Evolutionary conservation across 2,797 vertebrate genomes (phyloP).

Genomic region (Malurus leucopterus): DNA sequence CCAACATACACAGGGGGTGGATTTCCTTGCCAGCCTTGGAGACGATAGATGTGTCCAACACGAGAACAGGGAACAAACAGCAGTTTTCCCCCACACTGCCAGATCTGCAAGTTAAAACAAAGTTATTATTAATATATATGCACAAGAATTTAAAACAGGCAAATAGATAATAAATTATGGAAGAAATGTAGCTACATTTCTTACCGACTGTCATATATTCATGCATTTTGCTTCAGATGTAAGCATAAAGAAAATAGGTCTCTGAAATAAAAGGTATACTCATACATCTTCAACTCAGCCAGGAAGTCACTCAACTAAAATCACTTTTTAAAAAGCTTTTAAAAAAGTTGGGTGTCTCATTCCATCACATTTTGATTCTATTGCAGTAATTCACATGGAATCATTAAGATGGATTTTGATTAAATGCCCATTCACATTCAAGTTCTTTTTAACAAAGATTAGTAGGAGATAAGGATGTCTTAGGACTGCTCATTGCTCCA

Average conservation of each 20-base stretch:
- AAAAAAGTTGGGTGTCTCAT: background rate
- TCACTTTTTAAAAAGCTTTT: background rate
- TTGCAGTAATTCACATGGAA: background rate
- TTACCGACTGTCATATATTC: background rate
- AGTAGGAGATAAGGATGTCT: background rate
- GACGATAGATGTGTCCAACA: conserved; percentile 95
- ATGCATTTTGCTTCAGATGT: background rate
- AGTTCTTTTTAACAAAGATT: background rate
- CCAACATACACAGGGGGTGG: conserved; percentile 93
- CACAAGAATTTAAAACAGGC: background rate
- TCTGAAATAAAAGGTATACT: background rate
- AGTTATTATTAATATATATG: background rate
- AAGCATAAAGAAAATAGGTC: background rate
- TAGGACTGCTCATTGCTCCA: background rate
- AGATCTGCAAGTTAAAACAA: conserved; percentile 80
- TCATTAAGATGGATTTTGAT: background rate
- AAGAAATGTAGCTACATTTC: background rate
- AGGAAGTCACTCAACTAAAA: background rate
- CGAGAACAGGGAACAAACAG: conserved; percentile 95
- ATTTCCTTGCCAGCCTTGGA: conserved; percentile 96
- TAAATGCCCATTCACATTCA: background rate
- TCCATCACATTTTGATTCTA: background rate
- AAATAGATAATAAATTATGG: background rate
- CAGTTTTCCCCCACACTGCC: conserved; percentile 96
- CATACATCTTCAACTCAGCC: background rate